phyloP scores from a whole-genome alignment of 1,140 invertebrate genomes.

The Pachypeltis micranthus region DNA sequence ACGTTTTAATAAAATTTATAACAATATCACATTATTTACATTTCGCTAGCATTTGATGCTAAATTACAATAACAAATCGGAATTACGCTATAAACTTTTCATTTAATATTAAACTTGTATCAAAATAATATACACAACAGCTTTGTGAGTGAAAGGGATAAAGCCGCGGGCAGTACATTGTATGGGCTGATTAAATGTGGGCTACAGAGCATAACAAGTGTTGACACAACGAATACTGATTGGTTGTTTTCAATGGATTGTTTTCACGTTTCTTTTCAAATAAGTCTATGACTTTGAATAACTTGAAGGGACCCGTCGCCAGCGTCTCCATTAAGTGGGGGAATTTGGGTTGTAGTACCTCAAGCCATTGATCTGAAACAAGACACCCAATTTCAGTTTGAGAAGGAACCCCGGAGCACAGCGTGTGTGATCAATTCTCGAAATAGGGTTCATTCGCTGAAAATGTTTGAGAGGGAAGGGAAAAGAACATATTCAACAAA shows the following conservation, averaged over 20 bases:
- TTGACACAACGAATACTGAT: conserved; percentile 4
- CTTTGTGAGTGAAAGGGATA: not conserved
- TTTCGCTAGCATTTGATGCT: not conserved
- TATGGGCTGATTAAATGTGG: not conserved
- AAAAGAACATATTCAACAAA: too few relatives aligned
- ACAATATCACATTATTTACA: conserved; percentile 4
- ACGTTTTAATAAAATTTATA: conserved; percentile 7
- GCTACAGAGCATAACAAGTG: not conserved
- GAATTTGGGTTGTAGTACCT: conserved; percentile 54
- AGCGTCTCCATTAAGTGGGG: conserved; percentile 4
- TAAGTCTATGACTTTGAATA: not conserved
- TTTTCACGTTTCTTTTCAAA: not conserved
- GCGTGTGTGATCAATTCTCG: conserved; percentile 16
- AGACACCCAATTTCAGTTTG: conserved; percentile 23
- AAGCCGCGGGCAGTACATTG: not conserved
- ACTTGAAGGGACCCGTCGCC: not conserved
- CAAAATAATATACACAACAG: conserved; percentile 2
- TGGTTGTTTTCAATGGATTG: conserved; percentile 2
- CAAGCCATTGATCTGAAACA: conserved; percentile 57
- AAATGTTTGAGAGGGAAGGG: too few relatives aligned
- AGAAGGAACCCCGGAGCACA: too few relatives aligned
- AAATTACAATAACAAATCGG: not conserved
- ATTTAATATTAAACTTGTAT: not conserved
- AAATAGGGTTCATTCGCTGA: conserved; percentile 12
- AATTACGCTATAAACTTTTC: not conserved